phyloP scores from a whole-genome alignment of 2,888 invertebrate species.

The Napeogenes sylphis region DNA sequence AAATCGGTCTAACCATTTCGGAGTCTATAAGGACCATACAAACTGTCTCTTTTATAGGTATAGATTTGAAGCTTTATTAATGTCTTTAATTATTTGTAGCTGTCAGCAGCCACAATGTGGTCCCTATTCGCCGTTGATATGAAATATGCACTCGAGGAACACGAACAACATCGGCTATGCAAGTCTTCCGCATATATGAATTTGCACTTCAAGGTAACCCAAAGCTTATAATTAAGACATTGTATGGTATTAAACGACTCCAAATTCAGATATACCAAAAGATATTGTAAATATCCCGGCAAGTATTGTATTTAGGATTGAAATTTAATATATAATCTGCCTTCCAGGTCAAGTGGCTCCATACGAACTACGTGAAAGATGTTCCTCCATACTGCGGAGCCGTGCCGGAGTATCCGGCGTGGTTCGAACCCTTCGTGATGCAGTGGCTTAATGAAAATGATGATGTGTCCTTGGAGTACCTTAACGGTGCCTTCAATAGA shows the following conservation, averaged over 20 bases:
- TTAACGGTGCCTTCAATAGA: conserved; percentile 98
- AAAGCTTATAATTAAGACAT: too few relatives aligned
- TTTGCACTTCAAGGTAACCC: conserved; percentile 91
- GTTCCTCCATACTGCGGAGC: conserved; percentile 97
- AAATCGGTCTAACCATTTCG: too few relatives aligned
- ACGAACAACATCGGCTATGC: conserved; percentile 96
- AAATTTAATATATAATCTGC: neutral
- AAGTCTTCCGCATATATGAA: conserved; percentile 99
- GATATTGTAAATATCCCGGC: too few relatives aligned
- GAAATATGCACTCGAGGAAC: conserved; percentile 98
- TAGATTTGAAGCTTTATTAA: neutral
- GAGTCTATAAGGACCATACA: too few relatives aligned
- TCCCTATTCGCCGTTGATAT: conserved; percentile 96
- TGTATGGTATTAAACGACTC: too few relatives aligned
- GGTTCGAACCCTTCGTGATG: conserved; percentile 99
- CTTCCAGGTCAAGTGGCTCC: conserved; percentile 93
- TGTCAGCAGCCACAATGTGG: conserved; percentile 99
- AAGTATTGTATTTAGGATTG: too few relatives aligned
- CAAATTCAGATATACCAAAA: too few relatives aligned
- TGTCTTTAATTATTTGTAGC: conserved; percentile 64
- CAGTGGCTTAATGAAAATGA: conserved; percentile 99
- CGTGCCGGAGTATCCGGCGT: conserved; percentile 99
- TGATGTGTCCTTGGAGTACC: conserved; percentile 98
- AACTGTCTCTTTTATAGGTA: neutral
- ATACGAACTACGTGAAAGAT: conserved; percentile 98